A percentile compares a stretch with the other conserved stretches of the same genome.
Conservation (phyloP, 1,140 invertebrate genomes). For the Wasmannia auropunctata region DNA sequence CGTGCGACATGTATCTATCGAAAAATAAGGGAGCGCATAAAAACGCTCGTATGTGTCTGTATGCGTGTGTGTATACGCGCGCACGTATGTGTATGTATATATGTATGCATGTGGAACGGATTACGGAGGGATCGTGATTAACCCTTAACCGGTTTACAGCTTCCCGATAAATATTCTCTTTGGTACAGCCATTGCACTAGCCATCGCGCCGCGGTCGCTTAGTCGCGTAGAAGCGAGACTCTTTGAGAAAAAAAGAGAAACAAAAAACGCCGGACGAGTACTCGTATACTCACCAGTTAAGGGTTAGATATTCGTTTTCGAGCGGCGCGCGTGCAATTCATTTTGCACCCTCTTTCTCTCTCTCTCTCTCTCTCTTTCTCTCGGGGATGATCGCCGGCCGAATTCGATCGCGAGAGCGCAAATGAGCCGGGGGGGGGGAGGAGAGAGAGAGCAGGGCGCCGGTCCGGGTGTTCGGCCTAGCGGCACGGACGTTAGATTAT, state of each 20-base stretch:
- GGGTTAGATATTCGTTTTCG: slow-evolving; percentile 37
- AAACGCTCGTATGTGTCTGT: neutral
- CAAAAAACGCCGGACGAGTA: neutral
- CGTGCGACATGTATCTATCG: neutral
- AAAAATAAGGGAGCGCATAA: slow-evolving; percentile 45
- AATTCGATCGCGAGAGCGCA: neutral
- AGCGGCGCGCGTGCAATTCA: neutral
- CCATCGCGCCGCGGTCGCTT: no score
- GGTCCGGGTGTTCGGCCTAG: neutral
- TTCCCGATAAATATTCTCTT: neutral
- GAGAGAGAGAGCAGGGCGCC: neutral
- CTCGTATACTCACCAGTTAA: slow-evolving; percentile 31
- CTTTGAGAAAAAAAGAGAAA: neutral
- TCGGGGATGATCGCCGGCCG: neutral
- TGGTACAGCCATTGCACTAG: neutral
- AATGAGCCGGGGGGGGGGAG: neutral
- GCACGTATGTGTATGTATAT: neutral
- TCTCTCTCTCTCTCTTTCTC: no score
- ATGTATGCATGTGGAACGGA: slow-evolving; percentile 45
- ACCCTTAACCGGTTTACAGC: slow-evolving; percentile 7
- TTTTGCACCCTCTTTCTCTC: neutral
- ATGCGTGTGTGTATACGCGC: neutral
- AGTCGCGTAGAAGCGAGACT: neutral
- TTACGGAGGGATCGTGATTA: slow-evolving; percentile 39
- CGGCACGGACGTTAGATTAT: slow-evolving; percentile 76